These are phyloP conservation scores for Anhinga anhinga DNA, from an alignment of 2,113 vertebrate genomes.

Conservation along the genomic window DNA sequence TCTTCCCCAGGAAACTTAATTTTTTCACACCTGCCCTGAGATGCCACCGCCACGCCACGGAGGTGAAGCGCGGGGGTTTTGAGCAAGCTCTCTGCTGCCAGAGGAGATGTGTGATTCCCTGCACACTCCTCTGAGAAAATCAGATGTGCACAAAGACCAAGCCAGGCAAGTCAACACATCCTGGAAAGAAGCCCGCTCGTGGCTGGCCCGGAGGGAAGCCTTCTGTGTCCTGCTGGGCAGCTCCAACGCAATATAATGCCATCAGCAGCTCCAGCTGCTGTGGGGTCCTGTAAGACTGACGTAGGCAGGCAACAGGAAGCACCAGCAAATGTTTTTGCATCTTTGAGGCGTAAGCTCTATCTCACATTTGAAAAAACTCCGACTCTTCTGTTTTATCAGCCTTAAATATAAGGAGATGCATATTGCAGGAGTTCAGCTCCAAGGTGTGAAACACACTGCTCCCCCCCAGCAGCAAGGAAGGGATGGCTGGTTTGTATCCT, in stretches of 20 bases:
- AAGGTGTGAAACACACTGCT: background rate
- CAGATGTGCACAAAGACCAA: background rate
- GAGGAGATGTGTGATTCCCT: background rate
- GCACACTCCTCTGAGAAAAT: too few relatives aligned
- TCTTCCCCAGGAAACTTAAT: background rate
- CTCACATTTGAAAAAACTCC: background rate
- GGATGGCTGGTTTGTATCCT: background rate
- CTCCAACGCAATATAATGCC: background rate
- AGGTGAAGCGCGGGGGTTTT: background rate
- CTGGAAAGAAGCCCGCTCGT: background rate
- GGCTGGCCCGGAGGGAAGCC: background rate
- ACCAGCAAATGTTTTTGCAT: background rate
- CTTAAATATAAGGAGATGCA: background rate
- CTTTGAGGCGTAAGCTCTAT: background rate
- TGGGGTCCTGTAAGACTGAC: background rate
- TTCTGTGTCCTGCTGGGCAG: background rate
- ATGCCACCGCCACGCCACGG: accelerated
- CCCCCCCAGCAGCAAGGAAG: too few relatives aligned
- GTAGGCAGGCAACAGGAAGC: background rate
- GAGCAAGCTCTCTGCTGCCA: background rate
- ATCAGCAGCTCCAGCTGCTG: background rate
- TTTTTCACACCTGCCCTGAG: too few relatives aligned
- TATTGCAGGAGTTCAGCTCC: background rate
- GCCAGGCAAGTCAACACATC: background rate
- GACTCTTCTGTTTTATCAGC: background rate